Evolutionary conservation across 1,140 invertebrate genomes (phyloP).

Genomic region (Anthonomus grandis): DNA sequence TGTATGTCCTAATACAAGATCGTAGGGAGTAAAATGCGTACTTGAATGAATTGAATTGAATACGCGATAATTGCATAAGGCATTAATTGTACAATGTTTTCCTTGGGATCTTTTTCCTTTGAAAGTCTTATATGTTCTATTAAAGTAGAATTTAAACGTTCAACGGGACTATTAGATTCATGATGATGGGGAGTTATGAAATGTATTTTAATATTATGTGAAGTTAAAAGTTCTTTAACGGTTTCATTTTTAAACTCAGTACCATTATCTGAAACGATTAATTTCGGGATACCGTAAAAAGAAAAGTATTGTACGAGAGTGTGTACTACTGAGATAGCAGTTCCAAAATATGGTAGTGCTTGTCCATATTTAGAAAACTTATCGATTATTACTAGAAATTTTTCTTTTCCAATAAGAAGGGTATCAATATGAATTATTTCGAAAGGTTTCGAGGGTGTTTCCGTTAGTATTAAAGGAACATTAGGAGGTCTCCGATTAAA

Average conservation of each 20-base stretch:
- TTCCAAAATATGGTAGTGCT: background rate
- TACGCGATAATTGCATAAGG: constrained; percentile 1
- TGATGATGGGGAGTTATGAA: constrained; percentile 17
- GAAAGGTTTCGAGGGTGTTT: constrained; percentile 12
- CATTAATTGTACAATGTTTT: constrained; percentile 5
- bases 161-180: constrained; percentile 17
- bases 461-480: constrained; percentile 8
- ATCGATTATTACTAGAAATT: constrained; percentile 12
- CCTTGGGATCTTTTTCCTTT: background rate
- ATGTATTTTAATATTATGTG: constrained; percentile 20
- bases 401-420: constrained; percentile 2
- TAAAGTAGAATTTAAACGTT: constrained; percentile 20
- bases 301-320: constrained; percentile 5
- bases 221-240: constrained; percentile 12
- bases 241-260: constrained; percentile 16
- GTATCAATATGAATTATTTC: constrained; percentile 17
- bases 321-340: background rate
- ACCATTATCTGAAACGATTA: constrained; percentile 17
- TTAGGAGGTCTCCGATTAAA: too few relatives aligned
- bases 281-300: background rate
- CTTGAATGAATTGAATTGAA: too few relatives aligned
- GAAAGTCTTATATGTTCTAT: constrained; percentile 3
- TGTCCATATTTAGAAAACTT: constrained; percentile 8
- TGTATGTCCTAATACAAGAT: too few relatives aligned
- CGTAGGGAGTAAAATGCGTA: too few relatives aligned